A percentile compares a stretch with the other conserved stretches of the same genome.
These are phyloP conservation scores for Corvus cornix DNA, from an alignment of 2,113 vertebrate species.

Conservation along the genomic window DNA sequence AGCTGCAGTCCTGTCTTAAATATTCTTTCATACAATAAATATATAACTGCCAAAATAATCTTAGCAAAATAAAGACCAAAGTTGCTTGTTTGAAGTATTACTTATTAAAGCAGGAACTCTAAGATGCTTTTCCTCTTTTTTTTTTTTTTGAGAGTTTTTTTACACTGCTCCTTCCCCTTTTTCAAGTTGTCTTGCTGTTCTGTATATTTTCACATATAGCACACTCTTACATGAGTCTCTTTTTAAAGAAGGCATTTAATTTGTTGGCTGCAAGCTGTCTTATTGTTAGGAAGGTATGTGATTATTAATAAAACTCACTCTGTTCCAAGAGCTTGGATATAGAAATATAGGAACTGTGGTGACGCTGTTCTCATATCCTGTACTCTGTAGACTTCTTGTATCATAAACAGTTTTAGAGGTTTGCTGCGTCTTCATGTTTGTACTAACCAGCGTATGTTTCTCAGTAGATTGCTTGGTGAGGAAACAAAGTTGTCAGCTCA, in stretches of 20 bases:
- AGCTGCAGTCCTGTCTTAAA: background rate
- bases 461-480: background rate
- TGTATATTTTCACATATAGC: background rate
- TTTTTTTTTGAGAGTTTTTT: background rate
- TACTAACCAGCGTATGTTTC: background rate
- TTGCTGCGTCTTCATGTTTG: background rate
- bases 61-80: background rate
- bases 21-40: background rate
- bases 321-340: background rate
- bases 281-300: background rate
- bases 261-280: background rate
- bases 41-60: background rate
- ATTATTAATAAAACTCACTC: background rate
- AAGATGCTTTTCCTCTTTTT: background rate
- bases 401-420: background rate
- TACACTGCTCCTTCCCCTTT: background rate
- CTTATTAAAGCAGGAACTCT: background rate
- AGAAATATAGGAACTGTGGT: background rate
- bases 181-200: background rate
- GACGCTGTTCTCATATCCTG: background rate
- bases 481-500: background rate
- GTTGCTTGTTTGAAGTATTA: background rate
- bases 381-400: background rate
- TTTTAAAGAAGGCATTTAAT: background rate
- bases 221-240: background rate